Percentiles rank a stretch among this genome's conserved stretches.
Conservation (phyloP, 2,113 vertebrate genomes). For the Petrocephalus zakoni region DNA sequence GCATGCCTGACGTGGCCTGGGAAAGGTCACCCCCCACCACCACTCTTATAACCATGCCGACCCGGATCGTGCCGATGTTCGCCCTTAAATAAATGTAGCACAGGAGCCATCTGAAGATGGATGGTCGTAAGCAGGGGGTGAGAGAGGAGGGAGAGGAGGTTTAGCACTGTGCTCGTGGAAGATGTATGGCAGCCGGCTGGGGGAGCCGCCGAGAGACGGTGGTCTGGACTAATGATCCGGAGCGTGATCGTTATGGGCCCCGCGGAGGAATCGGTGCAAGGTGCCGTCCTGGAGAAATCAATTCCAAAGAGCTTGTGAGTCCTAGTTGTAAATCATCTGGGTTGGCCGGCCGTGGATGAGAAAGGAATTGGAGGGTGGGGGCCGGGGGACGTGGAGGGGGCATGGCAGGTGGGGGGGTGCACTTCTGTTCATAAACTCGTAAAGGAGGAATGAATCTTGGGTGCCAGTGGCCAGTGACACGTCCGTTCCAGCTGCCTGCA, state of each 20-base stretch:
- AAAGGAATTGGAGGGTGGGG: conserved; percentile 21
- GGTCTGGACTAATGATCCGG: conserved; percentile 67
- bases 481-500: conserved; percentile 45
- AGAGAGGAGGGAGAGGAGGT: conserved; percentile 24
- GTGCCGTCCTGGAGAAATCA: conserved; percentile 60
- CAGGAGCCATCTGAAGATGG: conserved; percentile 50
- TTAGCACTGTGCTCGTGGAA: conserved; percentile 29
- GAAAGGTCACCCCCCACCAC: not conserved
- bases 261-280: conserved; percentile 57
- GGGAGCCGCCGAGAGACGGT: conserved; percentile 59
- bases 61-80: conserved; percentile 20
- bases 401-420: conserved; percentile 42
- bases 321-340: conserved; percentile 38
- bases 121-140: conserved; percentile 48
- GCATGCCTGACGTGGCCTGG: not conserved
- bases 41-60: conserved; percentile 29
- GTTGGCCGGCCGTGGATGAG: conserved; percentile 30
- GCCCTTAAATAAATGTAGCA: conserved; percentile 50
- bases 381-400: conserved; percentile 25
- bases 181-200: conserved; percentile 58
- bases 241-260: conserved; percentile 61
- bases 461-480: conserved; percentile 46
- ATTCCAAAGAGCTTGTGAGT: conserved; percentile 53
- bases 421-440: conserved; percentile 54
- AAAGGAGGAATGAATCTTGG: conserved; percentile 46